These are phyloP conservation scores for Dipus sagitta DNA, from an alignment of 2,797 vertebrate species.

Conservation along the genomic window DNA sequence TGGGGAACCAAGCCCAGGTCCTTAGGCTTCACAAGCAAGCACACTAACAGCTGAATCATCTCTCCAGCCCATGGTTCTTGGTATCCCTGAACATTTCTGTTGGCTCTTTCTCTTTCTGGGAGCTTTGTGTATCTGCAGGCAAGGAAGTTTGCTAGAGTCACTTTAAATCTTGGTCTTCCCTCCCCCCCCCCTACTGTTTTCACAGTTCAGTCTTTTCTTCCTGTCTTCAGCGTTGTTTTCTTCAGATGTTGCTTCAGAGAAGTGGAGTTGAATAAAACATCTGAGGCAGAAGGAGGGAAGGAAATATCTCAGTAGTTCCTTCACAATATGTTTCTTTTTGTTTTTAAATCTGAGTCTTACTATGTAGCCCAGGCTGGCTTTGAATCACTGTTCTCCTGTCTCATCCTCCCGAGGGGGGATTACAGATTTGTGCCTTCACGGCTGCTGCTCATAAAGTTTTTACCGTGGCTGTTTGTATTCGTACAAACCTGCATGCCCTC, in stretches of 20 bases:
- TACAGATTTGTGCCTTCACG: too few species aligned
- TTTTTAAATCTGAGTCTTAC: too few species aligned
- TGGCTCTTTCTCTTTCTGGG: background rate
- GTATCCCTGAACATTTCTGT: constrained; percentile 21
- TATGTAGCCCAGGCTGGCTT: too few species aligned
- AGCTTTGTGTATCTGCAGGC: background rate
- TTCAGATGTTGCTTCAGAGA: constrained; percentile 52
- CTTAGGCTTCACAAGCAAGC: too few species aligned
- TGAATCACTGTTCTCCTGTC: too few species aligned
- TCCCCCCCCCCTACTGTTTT: background rate
- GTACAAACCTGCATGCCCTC: background rate
- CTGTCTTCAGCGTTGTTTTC: constrained; percentile 37
- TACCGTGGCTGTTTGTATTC: constrained; percentile 6
- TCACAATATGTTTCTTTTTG: background rate
- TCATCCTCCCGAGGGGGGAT: too few species aligned
- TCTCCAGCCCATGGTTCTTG: background rate
- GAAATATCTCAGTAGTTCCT: constrained; percentile 25
- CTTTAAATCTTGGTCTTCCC: constrained; percentile 6
- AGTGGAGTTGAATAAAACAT: constrained; percentile 32
- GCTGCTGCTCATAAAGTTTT: background rate
- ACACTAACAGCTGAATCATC: too few species aligned
- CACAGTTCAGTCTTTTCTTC: background rate
- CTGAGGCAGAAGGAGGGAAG: background rate
- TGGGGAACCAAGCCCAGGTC: too few species aligned
- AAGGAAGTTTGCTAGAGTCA: constrained; percentile 14